phyloP scores from a whole-genome alignment of 2,113 vertebrate species.

The Rutilus rutilus region DNA sequence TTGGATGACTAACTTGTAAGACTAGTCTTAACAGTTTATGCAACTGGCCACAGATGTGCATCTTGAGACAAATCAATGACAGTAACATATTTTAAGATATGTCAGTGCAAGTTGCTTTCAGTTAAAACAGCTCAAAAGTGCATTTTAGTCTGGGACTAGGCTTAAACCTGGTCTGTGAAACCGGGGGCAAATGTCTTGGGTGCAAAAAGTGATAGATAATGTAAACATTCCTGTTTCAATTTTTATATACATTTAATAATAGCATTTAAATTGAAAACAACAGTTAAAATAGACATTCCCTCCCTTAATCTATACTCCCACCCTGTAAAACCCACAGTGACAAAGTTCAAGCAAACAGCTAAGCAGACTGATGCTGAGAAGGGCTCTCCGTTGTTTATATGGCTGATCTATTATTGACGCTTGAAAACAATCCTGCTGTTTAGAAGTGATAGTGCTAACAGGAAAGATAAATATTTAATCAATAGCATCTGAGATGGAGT shows the following conservation, averaged over 20 bases:
- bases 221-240: not conserved
- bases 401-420: conserved; percentile 5
- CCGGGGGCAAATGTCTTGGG: not conserved
- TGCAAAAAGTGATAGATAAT: not conserved
- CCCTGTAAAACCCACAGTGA: not conserved
- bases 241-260: not conserved
- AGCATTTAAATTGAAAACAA: not conserved
- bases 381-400: not conserved
- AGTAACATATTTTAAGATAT: too few species aligned
- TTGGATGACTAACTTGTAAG: too few species aligned
- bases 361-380: not conserved
- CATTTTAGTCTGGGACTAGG: too few species aligned
- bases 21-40: too few species aligned
- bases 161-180: too few species aligned
- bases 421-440: conserved; percentile 1
- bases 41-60: too few species aligned
- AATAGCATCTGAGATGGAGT: conserved; percentile 34
- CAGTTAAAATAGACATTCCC: not conserved
- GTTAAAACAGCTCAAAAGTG: too few species aligned
- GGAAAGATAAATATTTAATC: conserved; percentile 41
- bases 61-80: too few species aligned
- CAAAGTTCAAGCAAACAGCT: conserved; percentile 26
- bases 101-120: too few species aligned
- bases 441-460: not conserved
- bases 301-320: not conserved